Evolutionary conservation across 2,888 invertebrate genomes (phyloP).

Genomic region (Tenthredo scrophulariae): DNA sequence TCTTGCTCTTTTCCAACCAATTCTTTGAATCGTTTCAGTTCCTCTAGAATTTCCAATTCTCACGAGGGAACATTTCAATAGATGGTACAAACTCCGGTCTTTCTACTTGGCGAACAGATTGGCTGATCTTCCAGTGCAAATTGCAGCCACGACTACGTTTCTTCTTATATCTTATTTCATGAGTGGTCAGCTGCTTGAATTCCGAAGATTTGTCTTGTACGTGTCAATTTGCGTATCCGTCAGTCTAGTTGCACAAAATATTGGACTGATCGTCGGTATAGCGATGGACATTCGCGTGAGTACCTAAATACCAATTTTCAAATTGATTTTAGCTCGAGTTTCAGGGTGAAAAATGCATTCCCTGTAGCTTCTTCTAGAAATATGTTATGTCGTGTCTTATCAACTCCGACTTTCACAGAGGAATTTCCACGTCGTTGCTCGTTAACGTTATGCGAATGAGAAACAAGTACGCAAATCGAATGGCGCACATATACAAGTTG

Average conservation of each 20-base stretch:
- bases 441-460: not conserved
- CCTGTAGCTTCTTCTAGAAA: not conserved
- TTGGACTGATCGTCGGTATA: constrained; percentile 92
- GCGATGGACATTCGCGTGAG: constrained; percentile 88
- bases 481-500: not conserved
- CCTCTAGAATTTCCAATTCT: constrained; percentile 91
- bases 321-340: not conserved
- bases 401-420: not conserved
- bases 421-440: not conserved
- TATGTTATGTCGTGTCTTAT: not conserved
- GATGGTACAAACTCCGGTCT: constrained; percentile 93
- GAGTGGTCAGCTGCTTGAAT: constrained; percentile 92
- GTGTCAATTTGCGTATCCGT: constrained; percentile 87
- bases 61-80: constrained; percentile 91
- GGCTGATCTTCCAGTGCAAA: constrained; percentile 91
- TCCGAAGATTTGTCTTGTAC: constrained; percentile 86
- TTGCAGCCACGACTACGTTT: constrained; percentile 84
- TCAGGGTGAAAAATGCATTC: not conserved
- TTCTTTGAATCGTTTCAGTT: constrained; percentile 80
- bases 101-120: constrained; percentile 90
- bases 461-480: not conserved
- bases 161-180: constrained; percentile 90
- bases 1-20: not conserved
- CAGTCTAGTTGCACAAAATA: constrained; percentile 91
- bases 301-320: not conserved